A percentile compares a stretch with the other conserved stretches of the same genome.
These are phyloP conservation scores for Phrynocephalus versicolor DNA, from an alignment of 2,113 vertebrate species.

Conservation along the genomic window DNA sequence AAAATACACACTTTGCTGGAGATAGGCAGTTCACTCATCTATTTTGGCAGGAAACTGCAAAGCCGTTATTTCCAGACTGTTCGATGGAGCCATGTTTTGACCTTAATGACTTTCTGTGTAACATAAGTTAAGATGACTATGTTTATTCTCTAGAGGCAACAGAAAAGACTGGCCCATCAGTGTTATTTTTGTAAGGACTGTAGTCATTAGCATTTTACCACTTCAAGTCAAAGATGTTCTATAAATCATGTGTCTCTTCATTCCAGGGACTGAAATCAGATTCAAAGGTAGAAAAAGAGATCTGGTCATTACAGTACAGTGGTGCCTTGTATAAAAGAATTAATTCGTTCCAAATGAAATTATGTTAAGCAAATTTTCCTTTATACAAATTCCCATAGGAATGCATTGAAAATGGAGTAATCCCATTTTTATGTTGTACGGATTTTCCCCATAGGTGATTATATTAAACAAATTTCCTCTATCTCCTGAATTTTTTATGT, in stretches of 20 bases:
- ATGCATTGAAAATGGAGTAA: too few species aligned
- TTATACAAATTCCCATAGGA: too few species aligned
- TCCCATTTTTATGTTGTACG: too few species aligned
- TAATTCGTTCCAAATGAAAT: too few species aligned
- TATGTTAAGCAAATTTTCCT: too few species aligned
- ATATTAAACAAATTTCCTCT: too few species aligned
- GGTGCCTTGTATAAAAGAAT: too few species aligned
- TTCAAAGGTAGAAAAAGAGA: background rate
- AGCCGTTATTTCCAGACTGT: background rate
- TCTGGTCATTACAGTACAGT: too few species aligned
- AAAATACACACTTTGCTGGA: too few species aligned
- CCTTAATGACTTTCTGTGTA: background rate
- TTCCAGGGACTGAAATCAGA: background rate
- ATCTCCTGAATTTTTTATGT: too few species aligned
- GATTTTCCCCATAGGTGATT: too few species aligned
- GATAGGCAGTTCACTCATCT: background rate
- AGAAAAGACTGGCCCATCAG: background rate
- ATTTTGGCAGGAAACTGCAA: background rate
- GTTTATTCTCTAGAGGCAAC: background rate
- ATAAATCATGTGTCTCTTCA: background rate
- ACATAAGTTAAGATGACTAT: background rate
- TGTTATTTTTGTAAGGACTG: background rate
- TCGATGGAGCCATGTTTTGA: background rate
- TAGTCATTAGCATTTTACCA: background rate
- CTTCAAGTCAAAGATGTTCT: background rate